These are phyloP conservation scores for Melanotaenia trifasciata DNA, from an alignment of 2,797 vertebrate species.

Conservation along the genomic window DNA sequence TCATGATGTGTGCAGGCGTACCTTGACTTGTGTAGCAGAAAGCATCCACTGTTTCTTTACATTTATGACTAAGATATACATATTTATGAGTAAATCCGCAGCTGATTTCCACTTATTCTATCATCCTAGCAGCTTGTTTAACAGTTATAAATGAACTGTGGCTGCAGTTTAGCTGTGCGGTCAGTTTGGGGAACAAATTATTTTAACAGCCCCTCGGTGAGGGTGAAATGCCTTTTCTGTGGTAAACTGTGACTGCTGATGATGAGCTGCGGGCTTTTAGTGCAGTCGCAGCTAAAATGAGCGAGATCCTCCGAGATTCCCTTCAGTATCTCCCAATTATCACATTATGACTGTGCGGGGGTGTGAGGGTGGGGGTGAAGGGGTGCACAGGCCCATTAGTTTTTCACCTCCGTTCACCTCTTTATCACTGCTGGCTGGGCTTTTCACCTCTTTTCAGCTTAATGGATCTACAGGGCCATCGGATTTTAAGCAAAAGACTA, in stretches of 20 bases:
- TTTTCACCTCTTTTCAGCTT: slow-evolving; percentile 74
- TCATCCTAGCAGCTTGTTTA: slow-evolving; percentile 12
- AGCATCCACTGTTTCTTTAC: no score
- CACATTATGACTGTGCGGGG: slow-evolving; percentile 88
- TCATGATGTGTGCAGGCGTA: background rate
- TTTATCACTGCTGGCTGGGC: slow-evolving; percentile 75
- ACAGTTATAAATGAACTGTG: slow-evolving; percentile 11
- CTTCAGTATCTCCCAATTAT: slow-evolving; percentile 87
- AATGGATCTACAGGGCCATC: slow-evolving; percentile 76
- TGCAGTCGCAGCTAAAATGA: slow-evolving; percentile 71
- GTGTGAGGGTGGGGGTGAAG: slow-evolving; percentile 75
- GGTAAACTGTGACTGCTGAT: slow-evolving; percentile 57
- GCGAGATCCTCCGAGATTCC: slow-evolving; percentile 84
- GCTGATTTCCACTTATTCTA: slow-evolving; percentile 1
- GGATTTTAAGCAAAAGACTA: slow-evolving; percentile 76
- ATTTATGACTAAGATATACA: background rate
- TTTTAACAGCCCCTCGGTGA: slow-evolving; percentile 57
- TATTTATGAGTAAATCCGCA: slow-evolving; percentile 1
- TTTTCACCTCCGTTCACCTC: slow-evolving; percentile 83
- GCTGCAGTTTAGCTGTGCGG: slow-evolving; percentile 28
- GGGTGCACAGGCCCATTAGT: slow-evolving; percentile 86
- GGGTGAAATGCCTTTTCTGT: slow-evolving; percentile 53
- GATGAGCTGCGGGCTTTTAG: slow-evolving; percentile 69
- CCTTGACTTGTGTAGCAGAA: no score
- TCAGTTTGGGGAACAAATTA: slow-evolving; percentile 49